Base-by-base conservation (phyloP, 2,888 invertebrate species). In the Drosophila suboccidentalis region DNA sequence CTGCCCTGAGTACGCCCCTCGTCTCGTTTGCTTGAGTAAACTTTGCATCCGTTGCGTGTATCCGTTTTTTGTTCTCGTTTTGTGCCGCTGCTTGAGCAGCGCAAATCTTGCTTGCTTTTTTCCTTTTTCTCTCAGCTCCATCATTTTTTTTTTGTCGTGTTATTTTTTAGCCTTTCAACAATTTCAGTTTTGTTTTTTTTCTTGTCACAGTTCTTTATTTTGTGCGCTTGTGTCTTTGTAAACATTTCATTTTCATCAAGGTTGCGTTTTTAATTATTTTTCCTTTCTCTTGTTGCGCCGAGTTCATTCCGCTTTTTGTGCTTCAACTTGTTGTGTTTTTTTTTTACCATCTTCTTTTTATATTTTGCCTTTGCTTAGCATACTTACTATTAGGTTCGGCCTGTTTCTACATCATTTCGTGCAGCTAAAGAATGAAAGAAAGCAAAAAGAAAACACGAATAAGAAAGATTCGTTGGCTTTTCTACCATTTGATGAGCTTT, bases 211-310 rank as follows among this genome's bases (percentile, higher is more conserved):
- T 73, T 70, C 71, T 74, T 85, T 79, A 78, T 71, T 73, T 77
- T 72, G 74, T 72, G 64, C 64, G 71, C 67, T 71, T 78, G 83
- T 82, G 83, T 81, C 90, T 90, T 82, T 85, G 88, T 85, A 87
- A 91, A 89, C 89, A 91, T 90, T 91, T 88, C 87, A 90, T 91
- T 92, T 82, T 82, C 88, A 90, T 91, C 91, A 91, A 91, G 91
- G 91, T 91, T 91, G 90, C 86, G 83, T 89, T 91, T 91, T 91
- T 91, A 91, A 92, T 91, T 92, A 91, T 91, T 90, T 91, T 90
- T 89, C 79, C 80, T 81, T 89, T 81, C 85, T 87, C 84, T 81
- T 70, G 74, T 57, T 77, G 77, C 68, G 68, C 67, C 34, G 68
- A 65, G 73, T 73, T 75, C 78, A 58, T 60, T 68, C 68, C 62